Evolutionary conservation across 2,888 invertebrate species (phyloP).

Genomic region (Chrysomela aeneicollis): DNA sequence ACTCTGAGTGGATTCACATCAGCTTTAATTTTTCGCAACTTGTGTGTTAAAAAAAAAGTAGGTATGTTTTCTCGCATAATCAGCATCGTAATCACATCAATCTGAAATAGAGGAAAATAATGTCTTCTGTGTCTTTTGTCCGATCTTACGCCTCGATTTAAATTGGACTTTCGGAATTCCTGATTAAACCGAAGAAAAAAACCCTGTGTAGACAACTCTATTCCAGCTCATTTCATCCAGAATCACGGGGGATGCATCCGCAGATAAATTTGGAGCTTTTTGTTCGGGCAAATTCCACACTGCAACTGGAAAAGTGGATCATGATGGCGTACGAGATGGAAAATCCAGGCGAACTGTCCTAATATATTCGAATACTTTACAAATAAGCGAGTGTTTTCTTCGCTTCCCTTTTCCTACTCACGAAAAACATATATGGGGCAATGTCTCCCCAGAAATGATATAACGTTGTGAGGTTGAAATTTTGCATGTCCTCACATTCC

Average conservation of each 20-base stretch:
- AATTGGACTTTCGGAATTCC: too few relatives aligned
- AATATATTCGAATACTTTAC: neutral
- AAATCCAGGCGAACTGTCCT: neutral
- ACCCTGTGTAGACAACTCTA: neutral
- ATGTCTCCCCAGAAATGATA: neutral
- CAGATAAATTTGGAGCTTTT: neutral
- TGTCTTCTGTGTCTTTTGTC: too few relatives aligned
- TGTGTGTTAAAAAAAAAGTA: too few relatives aligned
- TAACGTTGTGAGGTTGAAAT: neutral
- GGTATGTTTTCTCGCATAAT: too few relatives aligned
- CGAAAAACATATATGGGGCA: neutral
- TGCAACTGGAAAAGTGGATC: constrained; percentile 15
- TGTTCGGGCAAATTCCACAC: constrained; percentile 9
- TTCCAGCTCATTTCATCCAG: neutral
- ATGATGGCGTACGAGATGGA: constrained; percentile 5
- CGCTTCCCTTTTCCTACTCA: neutral
- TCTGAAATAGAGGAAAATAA: too few relatives aligned
- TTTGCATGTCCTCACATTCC: too few relatives aligned
- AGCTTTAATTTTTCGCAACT: too few relatives aligned
- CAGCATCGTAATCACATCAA: too few relatives aligned
- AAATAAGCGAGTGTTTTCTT: neutral
- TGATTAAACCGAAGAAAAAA: too few relatives aligned
- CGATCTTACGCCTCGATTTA: too few relatives aligned
- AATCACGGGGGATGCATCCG: neutral
- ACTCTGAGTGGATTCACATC: too few relatives aligned